Evolutionary conservation across 2,888 invertebrate genomes (phyloP).

Genomic region (Orthosia gothica): DNA sequence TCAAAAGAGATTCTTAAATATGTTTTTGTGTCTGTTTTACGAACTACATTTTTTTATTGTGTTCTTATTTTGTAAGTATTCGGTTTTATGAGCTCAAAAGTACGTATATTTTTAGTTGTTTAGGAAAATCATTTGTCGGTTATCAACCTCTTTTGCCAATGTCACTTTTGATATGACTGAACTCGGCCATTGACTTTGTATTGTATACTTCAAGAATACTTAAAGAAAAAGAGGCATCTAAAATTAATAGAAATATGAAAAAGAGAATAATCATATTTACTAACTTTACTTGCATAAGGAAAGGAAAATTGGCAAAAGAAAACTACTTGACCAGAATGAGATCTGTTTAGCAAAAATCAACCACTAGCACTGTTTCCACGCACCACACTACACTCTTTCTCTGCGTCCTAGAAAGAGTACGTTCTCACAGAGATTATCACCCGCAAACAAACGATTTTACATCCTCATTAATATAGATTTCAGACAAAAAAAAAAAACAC

Average conservation of each 20-base stretch:
- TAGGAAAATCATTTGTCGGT: neutral
- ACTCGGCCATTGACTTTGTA: neutral
- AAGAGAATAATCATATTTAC: too few relatives aligned
- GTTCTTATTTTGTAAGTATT: neutral
- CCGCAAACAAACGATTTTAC: too few relatives aligned
- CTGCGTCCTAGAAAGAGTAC: too few relatives aligned
- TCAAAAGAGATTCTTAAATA: neutral
- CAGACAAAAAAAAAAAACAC: neutral
- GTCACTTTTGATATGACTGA: neutral
- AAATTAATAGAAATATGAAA: too few relatives aligned
- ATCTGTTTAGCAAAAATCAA: too few relatives aligned
- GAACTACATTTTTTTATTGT: neutral
- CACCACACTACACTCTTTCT: too few relatives aligned
- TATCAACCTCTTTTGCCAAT: neutral
- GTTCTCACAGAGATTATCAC: too few relatives aligned
- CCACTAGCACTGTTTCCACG: too few relatives aligned
- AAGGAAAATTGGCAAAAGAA: neutral
- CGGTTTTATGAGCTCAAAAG: neutral
- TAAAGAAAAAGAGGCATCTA: too few relatives aligned
- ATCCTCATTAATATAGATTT: too few relatives aligned
- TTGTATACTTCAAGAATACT: too few relatives aligned
- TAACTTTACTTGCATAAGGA: too few relatives aligned
- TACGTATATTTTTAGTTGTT: neutral
- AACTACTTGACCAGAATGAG: neutral
- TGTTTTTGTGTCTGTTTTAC: neutral